Percentiles rank a stretch among this genome's conserved stretches.
Conservation (phyloP, 1,140 invertebrate species). For the Pinna nobilis region DNA sequence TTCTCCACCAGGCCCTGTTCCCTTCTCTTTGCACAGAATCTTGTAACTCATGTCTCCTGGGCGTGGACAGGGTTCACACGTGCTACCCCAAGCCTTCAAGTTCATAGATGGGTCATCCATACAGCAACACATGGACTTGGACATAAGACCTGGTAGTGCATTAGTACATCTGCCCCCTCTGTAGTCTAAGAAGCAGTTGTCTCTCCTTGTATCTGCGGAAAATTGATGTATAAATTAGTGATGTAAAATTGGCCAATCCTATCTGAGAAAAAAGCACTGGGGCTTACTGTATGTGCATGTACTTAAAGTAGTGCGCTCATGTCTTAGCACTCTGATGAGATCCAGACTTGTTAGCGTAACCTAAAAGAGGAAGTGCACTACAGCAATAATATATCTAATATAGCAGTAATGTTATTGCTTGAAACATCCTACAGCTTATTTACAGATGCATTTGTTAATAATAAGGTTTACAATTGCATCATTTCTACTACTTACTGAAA, state of each 20-base stretch:
- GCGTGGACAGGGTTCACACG: conserved; percentile 86
- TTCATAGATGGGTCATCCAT: conserved; percentile 82
- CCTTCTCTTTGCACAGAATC: conserved; percentile 79
- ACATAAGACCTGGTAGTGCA: conserved; percentile 84
- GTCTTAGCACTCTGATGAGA: no score
- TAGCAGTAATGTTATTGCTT: no score
- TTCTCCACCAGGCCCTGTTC: not conserved
- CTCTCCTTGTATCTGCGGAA: conserved; percentile 84
- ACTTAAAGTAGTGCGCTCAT: no score
- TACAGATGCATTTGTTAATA: no score
- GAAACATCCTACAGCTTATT: no score
- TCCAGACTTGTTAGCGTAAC: no score
- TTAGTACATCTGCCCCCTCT: conserved; percentile 85
- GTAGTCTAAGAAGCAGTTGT: conserved; percentile 88
- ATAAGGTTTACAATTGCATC: no score
- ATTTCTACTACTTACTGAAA: no score
- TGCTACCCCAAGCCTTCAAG: conserved; percentile 84
- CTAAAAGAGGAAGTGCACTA: no score
- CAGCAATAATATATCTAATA: no score
- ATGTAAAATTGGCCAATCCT: not conserved
- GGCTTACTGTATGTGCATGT: not conserved
- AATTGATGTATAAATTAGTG: not conserved
- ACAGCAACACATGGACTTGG: conserved; percentile 91
- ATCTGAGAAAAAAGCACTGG: not conserved
- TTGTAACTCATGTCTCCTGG: conserved; percentile 84